Conservation (phyloP, 2,888 invertebrate genomes). For the Drymonia ruficornis region DNA sequence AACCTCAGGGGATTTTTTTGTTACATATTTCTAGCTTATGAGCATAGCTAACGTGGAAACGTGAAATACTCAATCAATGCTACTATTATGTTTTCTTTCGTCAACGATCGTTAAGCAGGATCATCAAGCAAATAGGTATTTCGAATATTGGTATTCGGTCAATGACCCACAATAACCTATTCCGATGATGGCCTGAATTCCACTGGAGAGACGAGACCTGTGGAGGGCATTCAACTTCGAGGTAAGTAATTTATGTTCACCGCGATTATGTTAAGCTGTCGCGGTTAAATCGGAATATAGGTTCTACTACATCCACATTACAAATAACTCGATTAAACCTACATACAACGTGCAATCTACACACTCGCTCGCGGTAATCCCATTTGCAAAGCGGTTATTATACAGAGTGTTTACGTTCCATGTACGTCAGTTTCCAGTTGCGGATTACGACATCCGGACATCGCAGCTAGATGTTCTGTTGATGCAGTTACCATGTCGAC, state of each 20-base stretch:
- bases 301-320: no score
- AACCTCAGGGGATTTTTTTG: no score
- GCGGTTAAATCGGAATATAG: background rate
- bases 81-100: background rate
- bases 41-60: no score
- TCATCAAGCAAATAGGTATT: background rate
- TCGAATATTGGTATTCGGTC: background rate
- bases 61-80: no score
- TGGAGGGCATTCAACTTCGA: background rate
- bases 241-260: background rate
- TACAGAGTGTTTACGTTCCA: slow-evolving; percentile 16
- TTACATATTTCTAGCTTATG: no score
- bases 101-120: background rate
- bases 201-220: background rate
- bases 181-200: slow-evolving; percentile 1
- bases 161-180: background rate
- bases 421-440: slow-evolving; percentile 23
- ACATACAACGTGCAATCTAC: background rate
- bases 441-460: slow-evolving; percentile 24
- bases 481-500: slow-evolving; percentile 47
- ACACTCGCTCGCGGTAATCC: background rate
- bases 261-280: background rate
- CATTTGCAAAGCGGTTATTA: slow-evolving; percentile 13
- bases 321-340: background rate
- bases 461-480: slow-evolving; percentile 21